Percentiles rank a stretch among this genome's conserved stretches.
These are phyloP conservation scores for Himalopsyche phryganea DNA, from an alignment of 1,140 invertebrate species.

Conservation along the genomic window DNA sequence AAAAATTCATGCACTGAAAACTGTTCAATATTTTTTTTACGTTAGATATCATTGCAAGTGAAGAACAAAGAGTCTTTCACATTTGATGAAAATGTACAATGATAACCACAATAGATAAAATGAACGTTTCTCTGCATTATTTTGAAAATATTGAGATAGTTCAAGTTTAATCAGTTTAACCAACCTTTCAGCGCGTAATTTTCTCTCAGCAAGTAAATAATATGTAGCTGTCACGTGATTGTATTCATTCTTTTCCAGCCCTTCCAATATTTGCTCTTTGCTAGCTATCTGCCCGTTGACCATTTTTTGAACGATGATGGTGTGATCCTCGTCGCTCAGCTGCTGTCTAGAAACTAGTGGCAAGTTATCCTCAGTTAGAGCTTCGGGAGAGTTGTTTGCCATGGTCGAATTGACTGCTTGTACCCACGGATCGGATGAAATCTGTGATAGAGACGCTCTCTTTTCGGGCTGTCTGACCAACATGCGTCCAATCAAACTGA, in stretches of 20 bases:
- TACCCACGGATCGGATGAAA: constrained; percentile 87
- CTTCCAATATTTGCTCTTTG: constrained; percentile 89
- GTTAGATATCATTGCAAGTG: background rate
- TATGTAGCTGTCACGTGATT: constrained; percentile 99
- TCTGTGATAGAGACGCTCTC: constrained; percentile 83
- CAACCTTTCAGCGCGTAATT: constrained; percentile 67
- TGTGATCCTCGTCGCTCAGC: constrained; percentile 88
- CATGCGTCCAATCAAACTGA: constrained; percentile 86
- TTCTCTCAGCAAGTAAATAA: constrained; percentile 92
- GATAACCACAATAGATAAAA: too few relatives aligned
- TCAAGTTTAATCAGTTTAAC: too few relatives aligned
- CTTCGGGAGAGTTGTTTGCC: constrained; percentile 36
- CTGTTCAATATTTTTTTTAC: too few relatives aligned
- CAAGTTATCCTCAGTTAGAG: constrained; percentile 53
- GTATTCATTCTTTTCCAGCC: constrained; percentile 93
- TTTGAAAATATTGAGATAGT: too few relatives aligned
- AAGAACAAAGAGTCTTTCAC: background rate
- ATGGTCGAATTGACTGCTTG: constrained; percentile 26
- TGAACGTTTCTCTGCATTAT: too few relatives aligned
- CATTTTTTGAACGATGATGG: constrained; percentile 92
- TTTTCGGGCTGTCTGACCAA: constrained; percentile 88
- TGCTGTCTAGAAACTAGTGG: constrained; percentile 81
- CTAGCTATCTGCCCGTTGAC: constrained; percentile 91
- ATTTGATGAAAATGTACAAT: background rate
- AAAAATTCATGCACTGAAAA: too few relatives aligned